A percentile compares a stretch with the other conserved stretches of the same genome.
Evolutionary conservation across 1,140 invertebrate genomes (phyloP).

Genomic region (Achatina immaculata): DNA sequence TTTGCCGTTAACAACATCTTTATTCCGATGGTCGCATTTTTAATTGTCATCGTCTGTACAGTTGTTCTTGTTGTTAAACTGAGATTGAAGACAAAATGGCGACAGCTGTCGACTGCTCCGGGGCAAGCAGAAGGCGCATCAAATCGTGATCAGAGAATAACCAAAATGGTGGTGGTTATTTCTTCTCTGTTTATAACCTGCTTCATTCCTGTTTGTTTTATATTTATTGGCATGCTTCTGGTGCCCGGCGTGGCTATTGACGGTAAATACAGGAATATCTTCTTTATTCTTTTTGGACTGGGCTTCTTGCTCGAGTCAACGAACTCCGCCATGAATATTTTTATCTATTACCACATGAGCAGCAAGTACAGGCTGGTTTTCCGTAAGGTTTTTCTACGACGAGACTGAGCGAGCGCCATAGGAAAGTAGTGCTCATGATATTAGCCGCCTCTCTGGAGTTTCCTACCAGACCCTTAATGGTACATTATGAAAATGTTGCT

Average conservation of each 20-base stretch:
- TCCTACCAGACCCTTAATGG: not conserved
- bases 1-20: slow-evolving; percentile 16
- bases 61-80: not conserved
- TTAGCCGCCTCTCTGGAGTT: not conserved
- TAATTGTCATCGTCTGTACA: not conserved
- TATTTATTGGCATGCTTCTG: not conserved
- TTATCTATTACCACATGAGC: slow-evolving; percentile 16
- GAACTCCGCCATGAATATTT: not conserved
- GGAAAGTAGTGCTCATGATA: not conserved
- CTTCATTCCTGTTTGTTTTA: not conserved
- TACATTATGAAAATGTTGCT: not conserved
- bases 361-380: not conserved
- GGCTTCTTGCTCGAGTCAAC: not conserved
- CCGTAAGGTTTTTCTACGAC: not conserved
- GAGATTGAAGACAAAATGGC: slow-evolving; percentile 6
- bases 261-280: not conserved
- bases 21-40: not conserved
- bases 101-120: not conserved
- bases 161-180: slow-evolving; percentile 5
- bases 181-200: not conserved
- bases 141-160: slow-evolving; percentile 1
- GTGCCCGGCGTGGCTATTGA: not conserved
- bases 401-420: not conserved
- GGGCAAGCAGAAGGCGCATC: not conserved
- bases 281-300: not conserved